These are phyloP conservation scores for Halocynthia roretzi DNA, from an alignment of 23 tunicate species.

Conservation along the genomic window DNA sequence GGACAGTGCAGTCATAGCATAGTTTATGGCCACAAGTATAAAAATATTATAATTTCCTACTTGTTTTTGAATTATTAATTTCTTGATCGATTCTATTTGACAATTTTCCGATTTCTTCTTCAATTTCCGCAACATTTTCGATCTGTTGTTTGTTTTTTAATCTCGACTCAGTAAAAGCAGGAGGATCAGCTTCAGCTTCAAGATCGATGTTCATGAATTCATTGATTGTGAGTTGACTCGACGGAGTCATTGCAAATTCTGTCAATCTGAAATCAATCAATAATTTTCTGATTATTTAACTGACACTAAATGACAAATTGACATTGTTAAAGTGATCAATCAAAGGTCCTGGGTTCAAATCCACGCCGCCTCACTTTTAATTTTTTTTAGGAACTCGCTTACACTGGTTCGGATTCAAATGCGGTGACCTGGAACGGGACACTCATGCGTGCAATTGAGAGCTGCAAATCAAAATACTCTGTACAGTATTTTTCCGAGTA, in stretches of 20 bases:
- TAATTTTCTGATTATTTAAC: neutral
- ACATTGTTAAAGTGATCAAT: neutral
- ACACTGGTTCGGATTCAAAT: too few relatives aligned
- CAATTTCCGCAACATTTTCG: slow-evolving; percentile 16
- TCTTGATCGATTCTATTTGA: slow-evolving; percentile 59
- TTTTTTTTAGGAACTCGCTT: too few relatives aligned
- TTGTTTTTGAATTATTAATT: slow-evolving; percentile 7
- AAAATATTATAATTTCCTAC: neutral
- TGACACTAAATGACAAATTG: neutral
- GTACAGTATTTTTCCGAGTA: too few relatives aligned
- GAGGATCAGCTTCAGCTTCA: slow-evolving; percentile 96
- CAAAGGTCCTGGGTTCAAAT: neutral
- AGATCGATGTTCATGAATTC: slow-evolving; percentile 94
- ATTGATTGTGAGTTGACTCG: slow-evolving; percentile 91
- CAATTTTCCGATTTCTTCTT: slow-evolving; percentile 74
- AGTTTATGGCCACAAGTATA: too few relatives aligned
- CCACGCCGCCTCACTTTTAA: too few relatives aligned
- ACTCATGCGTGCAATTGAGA: too few relatives aligned
- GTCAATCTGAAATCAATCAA: slow-evolving; percentile 34
- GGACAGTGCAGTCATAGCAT: too few relatives aligned
- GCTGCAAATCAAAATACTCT: too few relatives aligned
- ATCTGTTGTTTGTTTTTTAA: slow-evolving; percentile 33
- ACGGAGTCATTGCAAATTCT: slow-evolving; percentile 91
- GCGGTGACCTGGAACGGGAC: too few relatives aligned
- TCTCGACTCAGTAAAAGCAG: slow-evolving; percentile 66